phyloP scores from a whole-genome alignment of 2,113 vertebrate species.

The Atlantisia rogersi region DNA sequence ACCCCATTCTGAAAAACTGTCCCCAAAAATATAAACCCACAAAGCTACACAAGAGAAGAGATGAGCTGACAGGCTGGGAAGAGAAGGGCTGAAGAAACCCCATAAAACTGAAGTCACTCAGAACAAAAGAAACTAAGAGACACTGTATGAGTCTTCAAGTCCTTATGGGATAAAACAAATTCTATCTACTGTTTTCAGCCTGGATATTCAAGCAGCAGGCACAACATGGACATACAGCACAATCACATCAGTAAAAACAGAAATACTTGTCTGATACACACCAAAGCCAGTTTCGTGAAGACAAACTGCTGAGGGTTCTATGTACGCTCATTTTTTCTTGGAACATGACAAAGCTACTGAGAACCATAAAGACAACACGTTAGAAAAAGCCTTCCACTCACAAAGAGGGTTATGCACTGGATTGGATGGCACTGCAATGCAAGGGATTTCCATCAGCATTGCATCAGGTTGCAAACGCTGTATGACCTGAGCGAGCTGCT shows the following conservation, averaged over 20 bases:
- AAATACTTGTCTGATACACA: not conserved
- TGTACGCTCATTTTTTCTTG: not conserved
- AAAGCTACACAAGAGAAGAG: not conserved
- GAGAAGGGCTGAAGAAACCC: not conserved
- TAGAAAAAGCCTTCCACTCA: not conserved
- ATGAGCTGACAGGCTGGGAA: not conserved
- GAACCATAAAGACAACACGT: not conserved
- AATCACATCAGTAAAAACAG: not conserved
- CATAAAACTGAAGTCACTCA: not conserved
- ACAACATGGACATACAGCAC: not conserved
- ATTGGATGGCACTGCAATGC: not conserved
- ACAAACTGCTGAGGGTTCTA: not conserved
- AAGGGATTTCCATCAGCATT: not conserved
- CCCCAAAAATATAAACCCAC: not conserved
- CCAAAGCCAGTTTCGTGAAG: not conserved
- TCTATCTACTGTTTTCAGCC: not conserved
- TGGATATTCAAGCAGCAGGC: not conserved
- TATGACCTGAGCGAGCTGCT: accelerated
- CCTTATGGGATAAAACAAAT: not conserved
- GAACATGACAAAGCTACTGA: not conserved
- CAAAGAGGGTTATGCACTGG: not conserved
- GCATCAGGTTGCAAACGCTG: not conserved
- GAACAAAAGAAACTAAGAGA: not conserved
- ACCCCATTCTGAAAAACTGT: not conserved
- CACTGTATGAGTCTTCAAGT: not conserved